Base-by-base conservation (phyloP, 2,113 vertebrate species). In the Ceyx cyanopectus region DNA sequence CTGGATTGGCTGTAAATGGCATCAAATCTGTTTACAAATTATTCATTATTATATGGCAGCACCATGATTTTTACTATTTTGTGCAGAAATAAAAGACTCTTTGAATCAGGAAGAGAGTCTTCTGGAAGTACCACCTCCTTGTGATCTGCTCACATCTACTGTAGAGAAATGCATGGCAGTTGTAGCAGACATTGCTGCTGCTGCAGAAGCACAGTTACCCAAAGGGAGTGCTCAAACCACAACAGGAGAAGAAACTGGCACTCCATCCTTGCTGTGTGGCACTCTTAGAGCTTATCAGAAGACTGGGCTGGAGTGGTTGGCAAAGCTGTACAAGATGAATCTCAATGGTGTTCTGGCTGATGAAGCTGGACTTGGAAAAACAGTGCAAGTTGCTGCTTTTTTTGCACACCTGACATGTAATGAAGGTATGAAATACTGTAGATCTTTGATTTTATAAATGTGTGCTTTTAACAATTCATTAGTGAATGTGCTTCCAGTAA, bases 321-420 rank as follows among this genome's bases (percentile, higher is more conserved):
- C 97, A 65, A 98, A 97, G 50, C 98, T 99, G 19, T 95, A 98
- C 95, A 97, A 98, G 78, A 98, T 98, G 94, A 98, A 97, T 75
- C 98, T 99, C 80, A 99, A 98, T 43, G 98, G 98, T 51, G 98
- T 99, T 58, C 94, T 99, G 68, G 99, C 98, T 8, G 99, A 99
- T 50, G 99, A 99, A 91, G 97, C 98, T 0, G 98, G 98, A 12
- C 96, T 97, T 24, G 98, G 99, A 24, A 99, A 99, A 89, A 99
- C 98, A 1, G 98, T 98, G 20, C 98, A 99, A 95, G 98, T 98
- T 7, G 98, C 98, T 81, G 98, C 98, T 57, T 98, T 98, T 75
- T 98, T 99, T 94, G 98, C 98, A 21, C 98, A 99, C 80, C 95
- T 98, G 11, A 99, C 98, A 20, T 98, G 98, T 45, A 98, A 98